Base-by-base conservation (phyloP, 2,113 vertebrate genomes). In the Peromyscus polionotus region DNA sequence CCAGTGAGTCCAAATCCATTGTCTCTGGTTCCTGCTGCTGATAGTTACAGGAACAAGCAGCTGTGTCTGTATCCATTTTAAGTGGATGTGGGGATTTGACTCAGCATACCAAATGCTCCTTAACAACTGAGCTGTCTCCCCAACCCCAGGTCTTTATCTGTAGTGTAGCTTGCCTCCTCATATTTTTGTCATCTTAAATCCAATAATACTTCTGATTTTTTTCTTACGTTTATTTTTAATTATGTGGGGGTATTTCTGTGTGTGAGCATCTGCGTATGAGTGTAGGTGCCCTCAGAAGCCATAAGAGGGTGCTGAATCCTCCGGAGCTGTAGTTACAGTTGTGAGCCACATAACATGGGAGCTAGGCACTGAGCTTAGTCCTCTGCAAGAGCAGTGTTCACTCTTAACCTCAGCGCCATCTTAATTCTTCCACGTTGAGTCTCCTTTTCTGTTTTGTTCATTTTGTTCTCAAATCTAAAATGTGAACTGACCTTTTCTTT, bases 121-220 rank as follows among this genome's bases (percentile, higher is more conserved):
- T 67, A 86, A n/a, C 36, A n/a, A 39, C 36, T 39, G 11, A 39
- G 57, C 22, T 12, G 13, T 39, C 48, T 81, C 51, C 79, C 39
- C 61, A 22, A 26, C 17, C 61, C 13, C 61, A 88, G 80, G 76
- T 90, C 65, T 70, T 76, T 57, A 94, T 86, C 84, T 42, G 31
- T 42, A 73, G 11, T 95, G 22, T 77, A 54, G 90, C 11, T 77
- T 95, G 61, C 45, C 61, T 73, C 61, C 75, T 90, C 93, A 39
- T 90, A 92, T 92, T 93, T 91, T 36, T 86, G 36, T 96, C n/a
- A 72, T 42, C 76, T 45, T 88, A 93, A 95, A 80, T 77, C 84
- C n/a, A 91, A 42, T 4, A 36, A 76, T 68, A 76, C 59, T 84
- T 54, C 54, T 54, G 54, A 3, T 54, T 26, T 39, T 84, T 84